Percentiles rank a stretch among this genome's conserved stretches.
Conservation (phyloP, 2,797 vertebrate genomes). For the Cottoperca gobio region DNA sequence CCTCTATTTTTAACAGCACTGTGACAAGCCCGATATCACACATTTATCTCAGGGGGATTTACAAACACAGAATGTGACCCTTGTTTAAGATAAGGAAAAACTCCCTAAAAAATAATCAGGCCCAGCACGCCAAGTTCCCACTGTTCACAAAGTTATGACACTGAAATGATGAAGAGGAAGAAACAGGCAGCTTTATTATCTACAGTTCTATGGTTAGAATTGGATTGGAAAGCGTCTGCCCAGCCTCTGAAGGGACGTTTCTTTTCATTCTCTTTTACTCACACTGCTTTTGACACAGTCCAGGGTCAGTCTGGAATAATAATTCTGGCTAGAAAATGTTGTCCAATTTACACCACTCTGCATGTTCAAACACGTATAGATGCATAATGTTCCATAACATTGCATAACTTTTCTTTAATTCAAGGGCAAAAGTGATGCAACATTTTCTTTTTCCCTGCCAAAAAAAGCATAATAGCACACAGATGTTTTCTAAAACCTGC, state of each 20-base stretch:
- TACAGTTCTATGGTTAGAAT: neutral
- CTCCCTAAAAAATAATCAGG: neutral
- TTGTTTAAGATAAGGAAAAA: neutral
- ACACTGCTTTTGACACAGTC: neutral
- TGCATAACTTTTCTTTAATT: neutral
- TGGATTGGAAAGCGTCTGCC: neutral
- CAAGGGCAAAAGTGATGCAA: neutral
- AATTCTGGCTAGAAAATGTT: neutral
- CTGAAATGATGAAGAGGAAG: neutral
- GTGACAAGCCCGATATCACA: too few species aligned
- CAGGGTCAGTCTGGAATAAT: neutral
- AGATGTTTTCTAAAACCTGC: conserved; percentile 6
- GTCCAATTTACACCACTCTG: too few species aligned
- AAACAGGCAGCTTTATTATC: neutral
- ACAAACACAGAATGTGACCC: neutral
- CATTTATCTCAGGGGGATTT: neutral
- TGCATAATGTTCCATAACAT: neutral
- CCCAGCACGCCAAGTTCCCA: neutral
- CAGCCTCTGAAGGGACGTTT: neutral
- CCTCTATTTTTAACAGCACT: too few species aligned
- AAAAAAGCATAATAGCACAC: neutral
- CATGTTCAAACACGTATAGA: neutral
- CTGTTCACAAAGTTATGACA: neutral
- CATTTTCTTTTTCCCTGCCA: neutral
- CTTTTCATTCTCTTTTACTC: neutral